Evolutionary conservation across 2,113 vertebrate species (phyloP), one percentile per base, ranked within the genome.

Genomic region (Mionectes macconnelli): DNA sequence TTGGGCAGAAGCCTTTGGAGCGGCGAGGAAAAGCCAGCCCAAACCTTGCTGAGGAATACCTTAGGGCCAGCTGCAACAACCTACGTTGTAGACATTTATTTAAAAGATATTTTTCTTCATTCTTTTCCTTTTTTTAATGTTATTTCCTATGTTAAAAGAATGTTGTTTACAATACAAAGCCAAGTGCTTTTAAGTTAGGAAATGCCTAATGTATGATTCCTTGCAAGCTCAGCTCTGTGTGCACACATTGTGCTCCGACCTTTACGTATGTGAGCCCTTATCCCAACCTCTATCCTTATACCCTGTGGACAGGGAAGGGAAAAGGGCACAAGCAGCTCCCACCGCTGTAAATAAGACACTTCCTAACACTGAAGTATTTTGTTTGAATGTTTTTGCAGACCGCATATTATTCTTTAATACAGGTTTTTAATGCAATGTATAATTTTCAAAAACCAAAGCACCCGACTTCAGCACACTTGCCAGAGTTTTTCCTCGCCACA

Each of bases 141-240:
- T 84, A 85, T 83, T 90, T 94, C 93, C 91, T 95, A 91, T 22
- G 77, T 69, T 84, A 86, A 78, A 96, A 92, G 92, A 97, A 97
- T 87, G 88, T 81, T 97, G 95, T 96, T 96, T 95, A 96, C 59
- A 77, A 31, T 30, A 64, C 76, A 90, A 92, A 94, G 95, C 94
- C 94, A 97, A 96, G 88, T 84, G 64, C 94, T 96, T 93, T 96
- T 92, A 96, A 95, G 94, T 78, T 96, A 93, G 96, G 96, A 97
- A 96, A 96, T 95, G 86, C 96, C 83, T 87, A 86, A 90, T 93
- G 93, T 92, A 81, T 89, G 96, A 96, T 96, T 95, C 88, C 73
- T 95, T 1, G 0, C 85, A 75, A 78, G 52, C 69, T 75, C 73
- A 88, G 35, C 73, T 67, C 88, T 40, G 33, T 66, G 79, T 73